Conservation (phyloP, 2,888 invertebrate species). For the Hipparchia sbordonii region DNA sequence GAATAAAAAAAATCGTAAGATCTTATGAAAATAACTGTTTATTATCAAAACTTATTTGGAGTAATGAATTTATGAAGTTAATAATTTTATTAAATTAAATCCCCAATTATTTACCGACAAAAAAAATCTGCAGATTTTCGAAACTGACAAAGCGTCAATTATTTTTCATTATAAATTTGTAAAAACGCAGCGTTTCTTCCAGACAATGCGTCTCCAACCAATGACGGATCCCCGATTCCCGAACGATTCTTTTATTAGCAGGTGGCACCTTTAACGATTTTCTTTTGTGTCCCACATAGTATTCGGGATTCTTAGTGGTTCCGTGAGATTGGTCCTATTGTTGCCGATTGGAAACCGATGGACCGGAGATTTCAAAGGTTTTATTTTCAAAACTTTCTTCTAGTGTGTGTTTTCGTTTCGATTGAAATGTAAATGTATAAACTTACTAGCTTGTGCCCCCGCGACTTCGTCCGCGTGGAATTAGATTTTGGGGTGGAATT, state of each 20-base stretch:
- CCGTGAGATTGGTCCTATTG: slow-evolving; percentile 34
- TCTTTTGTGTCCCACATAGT: slow-evolving; percentile 52
- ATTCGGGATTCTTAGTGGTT: slow-evolving; percentile 33
- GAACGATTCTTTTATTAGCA: slow-evolving; percentile 67
- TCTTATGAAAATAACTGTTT: too few species aligned
- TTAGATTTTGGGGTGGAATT: too few species aligned
- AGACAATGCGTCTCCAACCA: slow-evolving; percentile 41
- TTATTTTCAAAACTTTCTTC: slow-evolving; percentile 13
- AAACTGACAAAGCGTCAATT: too few species aligned
- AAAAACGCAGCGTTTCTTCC: slow-evolving; percentile 24
- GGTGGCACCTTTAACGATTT: slow-evolving; percentile 56
- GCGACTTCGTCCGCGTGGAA: too few species aligned
- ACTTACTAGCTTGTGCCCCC: too few species aligned
- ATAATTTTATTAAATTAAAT: too few species aligned
- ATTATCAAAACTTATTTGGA: too few species aligned
- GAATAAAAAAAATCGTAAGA: too few species aligned
- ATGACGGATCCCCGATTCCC: slow-evolving; percentile 58
- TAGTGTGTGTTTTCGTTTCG: neutral
- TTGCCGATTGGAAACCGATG: slow-evolving; percentile 29
- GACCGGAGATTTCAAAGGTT: slow-evolving; percentile 18
- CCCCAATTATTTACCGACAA: too few species aligned
- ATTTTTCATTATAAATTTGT: too few species aligned
- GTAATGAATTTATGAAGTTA: too few species aligned
- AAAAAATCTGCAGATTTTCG: too few species aligned
- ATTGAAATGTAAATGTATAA: slow-evolving; percentile 4